Evolutionary conservation across 2,113 vertebrate genomes (phyloP).

Genomic region (Caloenas nicobarica): DNA sequence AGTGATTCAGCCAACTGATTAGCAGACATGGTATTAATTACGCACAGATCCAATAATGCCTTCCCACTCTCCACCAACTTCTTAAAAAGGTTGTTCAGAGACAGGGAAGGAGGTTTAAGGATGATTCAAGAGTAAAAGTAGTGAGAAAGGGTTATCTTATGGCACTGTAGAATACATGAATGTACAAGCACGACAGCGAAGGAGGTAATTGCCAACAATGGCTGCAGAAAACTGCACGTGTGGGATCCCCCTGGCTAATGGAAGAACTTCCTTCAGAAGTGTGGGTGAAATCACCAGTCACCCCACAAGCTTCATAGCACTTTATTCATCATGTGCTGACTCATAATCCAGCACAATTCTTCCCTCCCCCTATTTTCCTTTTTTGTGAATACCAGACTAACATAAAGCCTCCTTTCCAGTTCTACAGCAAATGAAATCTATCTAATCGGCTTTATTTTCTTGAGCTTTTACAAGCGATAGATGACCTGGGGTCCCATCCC

Average conservation of each 20-base stretch:
- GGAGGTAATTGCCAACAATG: constrained; percentile 1
- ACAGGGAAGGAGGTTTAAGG: not conserved
- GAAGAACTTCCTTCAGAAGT: constrained; percentile 1
- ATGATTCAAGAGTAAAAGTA: constrained; percentile 38
- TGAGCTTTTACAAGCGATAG: not conserved
- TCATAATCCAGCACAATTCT: constrained; percentile 24
- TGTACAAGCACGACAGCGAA: not conserved
- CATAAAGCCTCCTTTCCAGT: constrained; percentile 49
- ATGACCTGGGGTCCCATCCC: not conserved
- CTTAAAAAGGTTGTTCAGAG: constrained; percentile 32
- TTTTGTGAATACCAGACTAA: constrained; percentile 48
- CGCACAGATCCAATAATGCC: not conserved
- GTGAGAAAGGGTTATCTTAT: constrained; percentile 16
- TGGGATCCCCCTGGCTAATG: not conserved
- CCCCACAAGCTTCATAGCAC: not conserved
- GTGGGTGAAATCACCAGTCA: constrained; percentile 9
- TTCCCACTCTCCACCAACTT: constrained; percentile 55
- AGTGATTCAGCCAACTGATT: constrained; percentile 36
- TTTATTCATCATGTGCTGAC: constrained; percentile 37
- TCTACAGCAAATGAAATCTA: constrained; percentile 21
- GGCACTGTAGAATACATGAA: not conserved
- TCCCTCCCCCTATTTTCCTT: not conserved
- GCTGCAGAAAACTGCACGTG: not conserved
- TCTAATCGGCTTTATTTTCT: constrained; percentile 53
- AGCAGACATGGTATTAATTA: constrained; percentile 38